These are phyloP conservation scores for Chaetodon trifasciatus DNA, from an alignment of 2,797 vertebrate species.

Conservation along the genomic window DNA sequence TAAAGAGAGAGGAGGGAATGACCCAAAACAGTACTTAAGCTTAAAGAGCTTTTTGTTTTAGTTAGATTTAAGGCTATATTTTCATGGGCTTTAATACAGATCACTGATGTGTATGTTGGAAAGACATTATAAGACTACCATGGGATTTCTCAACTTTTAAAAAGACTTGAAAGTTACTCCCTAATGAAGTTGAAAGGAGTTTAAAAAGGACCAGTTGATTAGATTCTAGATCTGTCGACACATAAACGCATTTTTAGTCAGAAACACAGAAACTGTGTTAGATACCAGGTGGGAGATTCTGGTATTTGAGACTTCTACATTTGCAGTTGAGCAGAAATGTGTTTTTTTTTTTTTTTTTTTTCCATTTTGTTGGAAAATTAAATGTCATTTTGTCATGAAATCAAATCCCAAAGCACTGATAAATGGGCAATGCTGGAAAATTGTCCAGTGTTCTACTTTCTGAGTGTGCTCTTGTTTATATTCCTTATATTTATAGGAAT, in stretches of 20 bases:
- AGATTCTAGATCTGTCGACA: slow-evolving; percentile 11
- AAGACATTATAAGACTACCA: not conserved
- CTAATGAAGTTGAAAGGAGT: not conserved
- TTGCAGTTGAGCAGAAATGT: slow-evolving; percentile 5
- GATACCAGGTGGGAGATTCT: slow-evolving; percentile 11
- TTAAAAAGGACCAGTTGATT: not conserved
- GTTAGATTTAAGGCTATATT: too few relatives aligned
- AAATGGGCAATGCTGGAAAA: slow-evolving; percentile 26
- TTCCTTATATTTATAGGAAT: slow-evolving; percentile 39
- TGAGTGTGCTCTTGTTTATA: slow-evolving; percentile 12
- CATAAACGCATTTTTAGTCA: not conserved
- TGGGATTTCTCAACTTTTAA: not conserved
- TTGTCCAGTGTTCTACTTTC: not conserved
- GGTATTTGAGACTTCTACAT: not conserved
- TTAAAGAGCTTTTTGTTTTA: too few relatives aligned
- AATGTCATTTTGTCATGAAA: slow-evolving; percentile 30
- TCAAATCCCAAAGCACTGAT: slow-evolving; percentile 35
- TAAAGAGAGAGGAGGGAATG: too few relatives aligned
- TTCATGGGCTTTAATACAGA: too few relatives aligned
- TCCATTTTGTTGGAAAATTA: slow-evolving; percentile 17
- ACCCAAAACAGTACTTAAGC: too few relatives aligned
- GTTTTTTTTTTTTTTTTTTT: not conserved
- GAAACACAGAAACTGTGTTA: slow-evolving; percentile 1
- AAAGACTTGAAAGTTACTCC: not conserved
- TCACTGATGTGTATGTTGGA: not conserved